Conservation (phyloP, 2,113 vertebrate species). For the Otis tarda region DNA sequence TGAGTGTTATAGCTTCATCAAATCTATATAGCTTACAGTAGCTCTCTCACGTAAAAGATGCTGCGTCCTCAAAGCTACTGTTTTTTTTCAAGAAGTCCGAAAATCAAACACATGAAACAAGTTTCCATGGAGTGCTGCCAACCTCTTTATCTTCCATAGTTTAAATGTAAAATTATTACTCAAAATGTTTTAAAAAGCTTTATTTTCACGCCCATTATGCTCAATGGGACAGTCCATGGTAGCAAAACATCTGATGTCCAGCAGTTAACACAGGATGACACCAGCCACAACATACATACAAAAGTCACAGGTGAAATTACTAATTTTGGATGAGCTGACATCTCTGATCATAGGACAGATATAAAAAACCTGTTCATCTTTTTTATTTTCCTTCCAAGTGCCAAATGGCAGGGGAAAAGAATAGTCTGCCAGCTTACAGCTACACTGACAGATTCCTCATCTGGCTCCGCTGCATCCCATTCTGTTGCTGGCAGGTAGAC, state of each 20-base stretch:
- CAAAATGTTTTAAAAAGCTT: neutral
- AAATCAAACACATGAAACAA: neutral
- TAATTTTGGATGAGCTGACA: neutral
- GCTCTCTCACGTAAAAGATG: neutral
- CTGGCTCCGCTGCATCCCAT: neutral
- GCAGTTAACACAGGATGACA: neutral
- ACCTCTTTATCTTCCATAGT: fast-evolving
- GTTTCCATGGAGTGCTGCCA: neutral
- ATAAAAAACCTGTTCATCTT: neutral
- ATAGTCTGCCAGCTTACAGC: neutral
- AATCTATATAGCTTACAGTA: neutral
- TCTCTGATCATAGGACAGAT: neutral
- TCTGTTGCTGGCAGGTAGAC: neutral
- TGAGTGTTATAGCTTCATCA: neutral
- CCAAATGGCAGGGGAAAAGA: neutral
- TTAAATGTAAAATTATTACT: neutral
- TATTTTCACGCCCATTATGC: neutral
- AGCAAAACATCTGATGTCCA: neutral
- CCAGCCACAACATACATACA: neutral
- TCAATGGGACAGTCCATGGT: neutral
- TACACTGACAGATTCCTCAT: neutral
- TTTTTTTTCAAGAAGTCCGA: neutral
- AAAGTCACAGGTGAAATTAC: neutral
- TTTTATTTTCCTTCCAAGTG: neutral
- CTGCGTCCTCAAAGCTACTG: neutral